Conservation (phyloP, 2,888 invertebrate species). For the Eretmocerus hayati region DNA sequence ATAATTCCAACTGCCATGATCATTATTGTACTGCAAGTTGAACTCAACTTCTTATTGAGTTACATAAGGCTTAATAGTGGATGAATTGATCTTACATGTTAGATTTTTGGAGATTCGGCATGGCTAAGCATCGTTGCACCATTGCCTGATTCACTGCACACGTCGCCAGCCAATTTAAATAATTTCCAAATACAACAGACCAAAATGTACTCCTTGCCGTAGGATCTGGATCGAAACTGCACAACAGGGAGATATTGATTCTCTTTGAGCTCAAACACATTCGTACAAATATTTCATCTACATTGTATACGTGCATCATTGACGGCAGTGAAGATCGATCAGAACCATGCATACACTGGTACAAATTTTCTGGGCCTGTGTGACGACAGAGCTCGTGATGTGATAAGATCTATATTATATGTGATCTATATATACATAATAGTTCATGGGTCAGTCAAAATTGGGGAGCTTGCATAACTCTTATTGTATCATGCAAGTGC, state of each 20-base stretch:
- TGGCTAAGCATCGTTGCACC: slow-evolving; percentile 76
- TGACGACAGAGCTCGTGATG: too few species aligned
- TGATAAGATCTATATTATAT: too few species aligned
- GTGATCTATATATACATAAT: too few species aligned
- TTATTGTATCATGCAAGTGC: too few species aligned
- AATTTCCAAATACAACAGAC: slow-evolving; percentile 70
- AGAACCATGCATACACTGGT: too few species aligned
- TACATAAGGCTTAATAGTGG: not conserved
- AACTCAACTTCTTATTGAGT: not conserved
- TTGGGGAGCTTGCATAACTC: too few species aligned
- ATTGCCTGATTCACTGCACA: slow-evolving; percentile 82
- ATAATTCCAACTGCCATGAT: slow-evolving; percentile 73
- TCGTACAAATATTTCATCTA: too few species aligned
- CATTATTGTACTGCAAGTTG: slow-evolving; percentile 62
- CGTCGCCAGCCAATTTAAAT: slow-evolving; percentile 72
- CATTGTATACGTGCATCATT: too few species aligned
- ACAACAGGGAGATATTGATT: slow-evolving; percentile 26
- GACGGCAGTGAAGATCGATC: too few species aligned
- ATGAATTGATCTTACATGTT: slow-evolving; percentile 52
- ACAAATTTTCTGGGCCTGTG: too few species aligned
- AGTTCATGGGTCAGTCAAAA: too few species aligned
- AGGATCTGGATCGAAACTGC: slow-evolving; percentile 67
- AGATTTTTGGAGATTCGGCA: slow-evolving; percentile 65
- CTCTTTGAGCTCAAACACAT: too few species aligned
- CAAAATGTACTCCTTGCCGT: slow-evolving; percentile 75